Conservation (phyloP, 2,888 invertebrate genomes). For the Eristalis intricaria region DNA sequence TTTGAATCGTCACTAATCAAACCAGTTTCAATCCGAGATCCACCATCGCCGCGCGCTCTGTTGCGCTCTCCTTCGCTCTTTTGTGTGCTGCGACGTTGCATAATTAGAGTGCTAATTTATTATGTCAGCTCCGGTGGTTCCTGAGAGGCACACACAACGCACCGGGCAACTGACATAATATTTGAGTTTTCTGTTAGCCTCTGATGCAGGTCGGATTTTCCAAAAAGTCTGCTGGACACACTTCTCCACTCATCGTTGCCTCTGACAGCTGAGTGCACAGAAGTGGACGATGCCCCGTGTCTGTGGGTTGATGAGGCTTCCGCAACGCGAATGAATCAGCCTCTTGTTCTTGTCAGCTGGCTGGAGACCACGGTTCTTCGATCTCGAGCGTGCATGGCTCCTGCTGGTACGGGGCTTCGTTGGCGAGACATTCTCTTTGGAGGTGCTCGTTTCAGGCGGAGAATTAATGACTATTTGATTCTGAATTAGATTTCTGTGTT, state of each 20-base stretch:
- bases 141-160: neutral
- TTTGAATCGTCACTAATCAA: slow-evolving; percentile 32
- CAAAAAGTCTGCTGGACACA: neutral
- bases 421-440: slow-evolving; percentile 9
- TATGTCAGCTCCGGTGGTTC: slow-evolving; percentile 16
- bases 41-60: neutral
- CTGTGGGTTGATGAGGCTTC: slow-evolving; percentile 15
- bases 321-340: slow-evolving; percentile 9
- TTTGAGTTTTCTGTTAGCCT: slow-evolving; percentile 4
- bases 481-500: neutral
- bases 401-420: slow-evolving; percentile 12
- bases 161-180: slow-evolving; percentile 10
- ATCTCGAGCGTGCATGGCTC: neutral
- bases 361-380: neutral
- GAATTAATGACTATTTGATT: slow-evolving; percentile 20
- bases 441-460: neutral
- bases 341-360: neutral
- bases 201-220: neutral
- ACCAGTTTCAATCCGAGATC: neutral
- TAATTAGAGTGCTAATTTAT: slow-evolving; percentile 23
- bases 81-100: neutral
- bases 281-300: neutral
- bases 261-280: neutral
- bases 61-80: neutral
- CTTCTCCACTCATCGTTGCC: neutral